A percentile compares a stretch with the other conserved stretches of the same genome.
These are phyloP conservation scores for Mormoops blainvillei DNA, from an alignment of 2,113 vertebrate species.

Conservation along the genomic window DNA sequence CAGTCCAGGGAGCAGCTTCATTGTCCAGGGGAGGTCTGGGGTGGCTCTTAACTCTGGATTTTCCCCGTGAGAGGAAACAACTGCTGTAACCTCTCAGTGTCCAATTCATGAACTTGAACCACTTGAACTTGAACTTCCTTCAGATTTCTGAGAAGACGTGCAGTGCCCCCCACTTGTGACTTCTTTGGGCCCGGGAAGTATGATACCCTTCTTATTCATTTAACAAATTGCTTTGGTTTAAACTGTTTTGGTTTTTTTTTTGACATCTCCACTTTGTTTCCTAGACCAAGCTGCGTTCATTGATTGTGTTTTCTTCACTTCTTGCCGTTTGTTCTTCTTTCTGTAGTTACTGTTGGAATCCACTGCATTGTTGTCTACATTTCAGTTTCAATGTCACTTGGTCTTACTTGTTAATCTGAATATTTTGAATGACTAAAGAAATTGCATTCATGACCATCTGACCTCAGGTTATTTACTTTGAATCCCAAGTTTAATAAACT, in stretches of 20 bases:
- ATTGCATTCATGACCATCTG: background rate
- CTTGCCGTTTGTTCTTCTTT: background rate
- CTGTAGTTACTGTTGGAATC: background rate
- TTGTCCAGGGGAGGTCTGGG: background rate
- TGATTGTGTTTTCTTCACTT: background rate
- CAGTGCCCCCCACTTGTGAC: background rate
- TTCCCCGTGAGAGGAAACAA: background rate
- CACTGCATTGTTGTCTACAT: background rate
- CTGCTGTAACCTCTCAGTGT: background rate
- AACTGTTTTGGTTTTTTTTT: background rate
- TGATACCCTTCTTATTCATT: background rate
- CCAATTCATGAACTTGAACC: background rate
- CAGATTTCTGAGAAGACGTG: background rate
- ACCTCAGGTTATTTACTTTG: background rate
- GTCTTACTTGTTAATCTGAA: background rate
- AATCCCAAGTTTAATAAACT: background rate
- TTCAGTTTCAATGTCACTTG: background rate
- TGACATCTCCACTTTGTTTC: background rate
- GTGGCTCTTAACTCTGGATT: background rate
- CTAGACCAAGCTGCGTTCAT: background rate
- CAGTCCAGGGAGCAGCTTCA: background rate
- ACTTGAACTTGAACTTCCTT: background rate
- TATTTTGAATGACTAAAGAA: background rate
- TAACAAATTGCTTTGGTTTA: background rate
- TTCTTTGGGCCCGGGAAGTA: background rate